Base-by-base conservation (phyloP, 2,888 invertebrate species). In the Cephonodes hylas region DNA sequence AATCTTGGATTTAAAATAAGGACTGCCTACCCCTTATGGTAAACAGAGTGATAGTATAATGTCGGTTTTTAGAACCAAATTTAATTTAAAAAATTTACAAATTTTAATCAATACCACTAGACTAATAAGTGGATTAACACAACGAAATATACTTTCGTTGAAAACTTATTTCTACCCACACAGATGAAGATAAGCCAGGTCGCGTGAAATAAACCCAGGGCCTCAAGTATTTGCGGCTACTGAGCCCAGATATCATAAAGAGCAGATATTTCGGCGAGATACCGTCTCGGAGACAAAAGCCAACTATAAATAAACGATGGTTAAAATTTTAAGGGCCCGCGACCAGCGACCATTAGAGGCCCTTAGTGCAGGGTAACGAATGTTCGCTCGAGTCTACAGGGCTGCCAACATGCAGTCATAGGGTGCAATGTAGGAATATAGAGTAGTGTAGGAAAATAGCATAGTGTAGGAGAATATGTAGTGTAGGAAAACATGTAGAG, bases 311-410 rank as follows among this genome's bases (percentile, higher is more conserved):
- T 90, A 91, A 85, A 85, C 81, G 81, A 79, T 73, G 83, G 84
- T 89, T 89, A 88, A 91, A 89, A 88, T 89, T 91, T 90, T 88
- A 90, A 91, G 89, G 90, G 86, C 75, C 86, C 76, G 75, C 79
- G 90, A 88, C 76, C 75, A 78, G 71, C 77, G 81, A 72, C 91
- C 84, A 89, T 91, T 91, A 91, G 85, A 84, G 91, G 75, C 90
- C 90, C 90, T 90, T 89, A 90, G 85, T 81, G 84, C 57, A 64
- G 63, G 64, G 67, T 68, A 67, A 67, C 84, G 83, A 85, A 84
- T 81, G 85, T 79, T 77, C 76, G 79, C 31, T n/a, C 38, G 27
- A 20, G 10, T 31, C n/a, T 4, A 15, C 20, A 59, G 58, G 58
- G 58, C 27, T 59, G 58, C n/a, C 44, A 18, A 18, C n/a, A n/a